Base-by-base conservation (phyloP, 2,888 invertebrate genomes). In the Neoitamus cyanurus region DNA sequence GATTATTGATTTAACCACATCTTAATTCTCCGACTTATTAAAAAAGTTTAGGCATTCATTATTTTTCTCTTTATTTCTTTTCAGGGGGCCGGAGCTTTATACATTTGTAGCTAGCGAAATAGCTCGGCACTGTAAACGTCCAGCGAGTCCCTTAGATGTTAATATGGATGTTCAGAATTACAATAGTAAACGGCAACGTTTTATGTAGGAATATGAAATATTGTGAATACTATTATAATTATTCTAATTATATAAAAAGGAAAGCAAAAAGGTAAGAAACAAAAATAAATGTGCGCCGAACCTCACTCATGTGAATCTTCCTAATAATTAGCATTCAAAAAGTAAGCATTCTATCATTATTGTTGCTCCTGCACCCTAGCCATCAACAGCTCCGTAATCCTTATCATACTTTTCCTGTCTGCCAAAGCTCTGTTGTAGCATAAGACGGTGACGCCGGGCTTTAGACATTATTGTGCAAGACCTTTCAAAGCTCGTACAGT, bases 81-180 rank as follows among this genome's bases (percentile, higher is more conserved):
- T 20, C 25, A 92, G 91, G 86, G 91, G 88, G 86, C 90, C 93
- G 73, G 95, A 95, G 89, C 91, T 95, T 87, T 95, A 95, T 90
- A 93, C 94, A 88, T 95, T 95, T 91, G 95, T 94, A 89, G 93
- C 93, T 87, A 94, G 93, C 88, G 95, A 96, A 91, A 95, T 95
- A 89, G 94, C 94, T 85, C 93, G 95, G 85, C 94, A 95, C 90
- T 94, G 94, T 90, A 95, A 94, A 91, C 92, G 94, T 87, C 94
- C 94, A 68, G 94, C 94, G 84, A 94, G 94, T 88, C 94, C 94
- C 86, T 93, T 93, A 86, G 95, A 95, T 90, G 95, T 95, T 87
- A 94, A 94, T 89, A 95, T 95, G 95, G 95, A 95, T 89, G 95
- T 95, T 88, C 95, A 95, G 86, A 94, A 94, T 88, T 94, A 95